Evolutionary conservation across 2,888 invertebrate species (phyloP).

Genomic region (Chydorus sphaericus): DNA sequence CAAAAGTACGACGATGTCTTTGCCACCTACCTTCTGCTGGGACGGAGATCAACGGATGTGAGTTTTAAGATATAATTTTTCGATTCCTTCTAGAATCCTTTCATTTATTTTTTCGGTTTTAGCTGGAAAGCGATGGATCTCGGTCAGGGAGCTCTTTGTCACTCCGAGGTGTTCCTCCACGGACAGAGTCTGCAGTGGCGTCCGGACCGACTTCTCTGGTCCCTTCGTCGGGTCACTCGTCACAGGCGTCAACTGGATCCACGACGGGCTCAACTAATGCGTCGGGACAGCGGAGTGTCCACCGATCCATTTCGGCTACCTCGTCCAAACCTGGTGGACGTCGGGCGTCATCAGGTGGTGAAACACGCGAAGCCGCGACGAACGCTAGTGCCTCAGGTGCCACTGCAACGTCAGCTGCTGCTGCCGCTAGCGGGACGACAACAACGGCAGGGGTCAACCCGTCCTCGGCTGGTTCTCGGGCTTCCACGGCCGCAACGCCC

Average conservation of each 20-base stretch:
- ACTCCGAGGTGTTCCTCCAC: conserved; percentile 61
- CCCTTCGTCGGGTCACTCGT: conserved; percentile 3
- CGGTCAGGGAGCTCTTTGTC: conserved; percentile 90
- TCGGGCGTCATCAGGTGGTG: conserved; percentile 52
- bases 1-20: conserved; percentile 98
- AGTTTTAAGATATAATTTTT: conserved; percentile 34
- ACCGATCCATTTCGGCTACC: conserved; percentile 83
- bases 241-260: neutral
- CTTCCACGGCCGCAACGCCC: conserved; percentile 30
- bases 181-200: conserved; percentile 19
- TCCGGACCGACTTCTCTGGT: neutral
- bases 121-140: conserved; percentile 93
- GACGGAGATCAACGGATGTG: conserved; percentile 77
- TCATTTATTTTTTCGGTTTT: conserved; percentile 18
- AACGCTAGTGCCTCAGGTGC: conserved; percentile 17
- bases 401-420: neutral
- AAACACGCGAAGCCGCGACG: conserved; percentile 32
- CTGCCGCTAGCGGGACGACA: conserved; percentile 10
- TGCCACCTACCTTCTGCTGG: conserved; percentile 91
- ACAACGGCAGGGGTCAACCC: conserved; percentile 9
- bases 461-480: conserved; percentile 7
- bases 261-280: neutral
- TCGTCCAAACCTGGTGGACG: conserved; percentile 66
- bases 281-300: conserved; percentile 55
- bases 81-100: conserved; percentile 12